Evolutionary conservation across 2,888 invertebrate species (phyloP), one percentile per base, ranked within the genome.

Genomic region (Apamea monoglypha): DNA sequence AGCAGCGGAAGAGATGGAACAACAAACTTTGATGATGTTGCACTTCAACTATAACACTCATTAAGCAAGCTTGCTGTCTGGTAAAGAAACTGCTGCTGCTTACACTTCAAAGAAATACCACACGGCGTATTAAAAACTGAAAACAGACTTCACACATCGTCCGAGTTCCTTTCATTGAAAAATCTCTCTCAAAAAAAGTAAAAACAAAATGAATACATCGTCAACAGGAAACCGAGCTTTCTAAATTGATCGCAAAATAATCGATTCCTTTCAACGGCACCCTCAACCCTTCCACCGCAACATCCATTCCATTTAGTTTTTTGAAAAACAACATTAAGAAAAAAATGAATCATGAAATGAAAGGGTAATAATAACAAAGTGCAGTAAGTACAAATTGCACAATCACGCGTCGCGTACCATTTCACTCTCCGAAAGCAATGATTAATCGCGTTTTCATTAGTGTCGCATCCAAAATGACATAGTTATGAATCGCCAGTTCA

Each of bases 401-500:
- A 93, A 94, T 94, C 94, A 94, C 91, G 92, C 91, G 84, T 91
- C 92, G 90, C 87, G 88, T 91, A 91, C 90, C 92, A 93, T 94
- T 94, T 92, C 91, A 91, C 90, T 91, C 91, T 91, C 91, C 88
- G 91, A 91, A 92, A 93, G 86, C 85, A 85, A 91, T 96, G 96
- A 96, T 96, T 95, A 95, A 96, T 96, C 91, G 92, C 90, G 88
- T 94, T 96, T 96, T 95, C 96, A 96, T 96, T 95, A 95, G 92
- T 92, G 93, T 93, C 93, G 92, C 95, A 95, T 96, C 95, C 95
- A 94, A 96, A 96, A 96, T 96, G 96, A 96, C 96, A 96, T 94
- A 95, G 96, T 96, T 96, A 96, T 95, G 95, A 96, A 95, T 95
- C 93, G 95, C 94, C 95, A 94, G 95, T 95, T 96, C 96, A 96